Evolutionary conservation across 2,797 vertebrate genomes (phyloP), one percentile per base, ranked within the genome.

Genomic region (Pempheris klunzingeri): DNA sequence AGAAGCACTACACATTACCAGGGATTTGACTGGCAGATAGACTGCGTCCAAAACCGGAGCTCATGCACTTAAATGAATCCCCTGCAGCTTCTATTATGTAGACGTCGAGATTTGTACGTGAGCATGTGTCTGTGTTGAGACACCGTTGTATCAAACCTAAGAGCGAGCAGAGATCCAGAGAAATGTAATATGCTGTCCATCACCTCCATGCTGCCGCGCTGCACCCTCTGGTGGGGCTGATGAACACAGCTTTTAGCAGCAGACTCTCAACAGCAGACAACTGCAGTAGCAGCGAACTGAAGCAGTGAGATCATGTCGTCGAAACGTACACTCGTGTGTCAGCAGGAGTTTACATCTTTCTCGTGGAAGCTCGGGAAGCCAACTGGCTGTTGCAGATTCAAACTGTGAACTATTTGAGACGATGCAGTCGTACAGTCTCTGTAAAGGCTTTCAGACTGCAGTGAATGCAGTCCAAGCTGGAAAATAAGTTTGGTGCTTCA

Each of bases 171-270:
- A 34, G 43, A 78, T 59, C 59, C 68, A 87, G 57, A 77, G 80
- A 78, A 77, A 85, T 49, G 12, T 52, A 26, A 88, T 36, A 47
- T 58, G 77, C 20, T 36, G 49, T 69, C 14, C 11, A 4, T 49
- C 22, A 44, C 69, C 69, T 84, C 70, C 32, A 4, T 5, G 73
- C 74, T 89, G 86, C 87, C 38, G 78, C 72, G 88, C 87, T 93
- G 92, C 92, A 83, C 94, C 94, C 93, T 87, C 94, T 95, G 92
- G 81, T 93, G 95, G 91, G 53, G 76, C 60, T 62, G 69, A 67
- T 68, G 61, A 82, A 86, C 59, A 88, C 78, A 88, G 78, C 81
- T 66, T 71, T 68, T 57, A 63, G 73, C 66, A 59, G 54, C 61
- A 81, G 58, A 36, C 15, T 28, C 46, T 34, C 47, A 34, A 32